Conservation (phyloP, 37 sponge, comb jelly and placozoan species). For the Chondrilla cf. caribensis region DNA sequence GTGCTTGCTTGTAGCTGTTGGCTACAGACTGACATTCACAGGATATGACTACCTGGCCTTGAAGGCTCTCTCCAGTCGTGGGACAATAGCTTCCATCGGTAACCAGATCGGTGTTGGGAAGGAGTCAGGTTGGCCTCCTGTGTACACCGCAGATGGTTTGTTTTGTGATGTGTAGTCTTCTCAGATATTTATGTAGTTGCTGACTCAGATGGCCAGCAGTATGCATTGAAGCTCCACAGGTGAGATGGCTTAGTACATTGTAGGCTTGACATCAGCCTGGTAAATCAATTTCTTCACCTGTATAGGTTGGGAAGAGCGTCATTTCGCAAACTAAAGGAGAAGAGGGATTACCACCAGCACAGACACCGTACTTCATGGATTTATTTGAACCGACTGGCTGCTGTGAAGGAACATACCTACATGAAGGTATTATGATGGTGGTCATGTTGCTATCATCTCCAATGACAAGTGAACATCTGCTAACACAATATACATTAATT, state of each 20-base stretch:
- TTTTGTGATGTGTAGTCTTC: background rate
- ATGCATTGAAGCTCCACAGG: slow-evolving; percentile 91
- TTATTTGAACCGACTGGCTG: slow-evolving; percentile 92
- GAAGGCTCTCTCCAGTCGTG: slow-evolving; percentile 71
- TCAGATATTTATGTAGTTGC: slow-evolving; percentile 96
- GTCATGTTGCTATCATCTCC: too few species aligned
- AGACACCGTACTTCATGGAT: slow-evolving; percentile 84
- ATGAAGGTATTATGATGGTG: slow-evolving; percentile 84
- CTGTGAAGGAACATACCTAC: slow-evolving; percentile 89
- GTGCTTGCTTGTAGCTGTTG: slow-evolving; percentile 62
- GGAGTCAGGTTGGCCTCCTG: slow-evolving; percentile 82
- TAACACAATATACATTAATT: too few species aligned
- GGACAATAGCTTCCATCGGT: slow-evolving; percentile 83
- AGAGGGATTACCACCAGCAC: slow-evolving; percentile 93
- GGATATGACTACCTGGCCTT: slow-evolving; percentile 99
- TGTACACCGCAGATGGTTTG: too few species aligned
- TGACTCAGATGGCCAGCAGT: slow-evolving; percentile 65
- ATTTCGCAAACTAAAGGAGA: slow-evolving; percentile 92
- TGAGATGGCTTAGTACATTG: too few species aligned
- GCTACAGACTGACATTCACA: slow-evolving; percentile 92
- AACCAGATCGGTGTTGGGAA: slow-evolving; percentile 99
- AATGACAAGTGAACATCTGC: too few species aligned
- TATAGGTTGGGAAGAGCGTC: slow-evolving; percentile 92
- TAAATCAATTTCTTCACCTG: too few species aligned
- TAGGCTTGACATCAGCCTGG: too few species aligned